Evolutionary conservation across 2,888 invertebrate species (phyloP).

Genomic region (Drosophila parthenogenetica): DNA sequence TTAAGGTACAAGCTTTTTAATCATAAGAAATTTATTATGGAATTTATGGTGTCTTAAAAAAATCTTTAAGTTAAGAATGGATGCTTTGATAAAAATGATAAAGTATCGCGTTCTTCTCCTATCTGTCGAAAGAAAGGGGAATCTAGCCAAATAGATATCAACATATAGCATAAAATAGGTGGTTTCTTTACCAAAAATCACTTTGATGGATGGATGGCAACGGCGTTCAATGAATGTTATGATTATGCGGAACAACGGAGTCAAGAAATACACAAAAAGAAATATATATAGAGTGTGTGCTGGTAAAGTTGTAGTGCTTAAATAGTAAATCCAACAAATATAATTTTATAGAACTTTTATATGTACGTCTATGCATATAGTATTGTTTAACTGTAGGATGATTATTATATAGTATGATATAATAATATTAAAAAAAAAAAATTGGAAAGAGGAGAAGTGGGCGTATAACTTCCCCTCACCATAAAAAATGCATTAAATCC

Average conservation of each 20-base stretch:
- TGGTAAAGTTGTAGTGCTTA: neutral
- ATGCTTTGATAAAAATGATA: no score
- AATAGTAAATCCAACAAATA: neutral
- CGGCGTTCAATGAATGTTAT: no score
- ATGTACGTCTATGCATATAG: slow-evolving; percentile 1
- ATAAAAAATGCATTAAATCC: slow-evolving; percentile 67
- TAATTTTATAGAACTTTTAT: neutral
- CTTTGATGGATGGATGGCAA: neutral
- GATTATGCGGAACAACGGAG: neutral
- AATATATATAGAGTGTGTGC: neutral
- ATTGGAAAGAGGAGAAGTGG: slow-evolving; percentile 19
- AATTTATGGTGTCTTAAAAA: no score
- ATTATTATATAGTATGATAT: slow-evolving; percentile 28
- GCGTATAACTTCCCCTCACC: slow-evolving; percentile 49
- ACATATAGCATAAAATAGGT: neutral
- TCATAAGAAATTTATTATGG: neutral
- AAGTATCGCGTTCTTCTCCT: no score
- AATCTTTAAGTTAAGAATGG: no score
- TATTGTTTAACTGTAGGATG: slow-evolving; percentile 12
- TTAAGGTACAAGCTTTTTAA: neutral
- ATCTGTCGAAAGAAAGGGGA: no score
- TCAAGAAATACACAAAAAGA: neutral
- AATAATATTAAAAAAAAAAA: neutral
- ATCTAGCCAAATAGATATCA: no score
- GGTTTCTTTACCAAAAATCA: slow-evolving; percentile 2